Conservation (phyloP, 2,113 vertebrate species). For the Butorides virescens region DNA sequence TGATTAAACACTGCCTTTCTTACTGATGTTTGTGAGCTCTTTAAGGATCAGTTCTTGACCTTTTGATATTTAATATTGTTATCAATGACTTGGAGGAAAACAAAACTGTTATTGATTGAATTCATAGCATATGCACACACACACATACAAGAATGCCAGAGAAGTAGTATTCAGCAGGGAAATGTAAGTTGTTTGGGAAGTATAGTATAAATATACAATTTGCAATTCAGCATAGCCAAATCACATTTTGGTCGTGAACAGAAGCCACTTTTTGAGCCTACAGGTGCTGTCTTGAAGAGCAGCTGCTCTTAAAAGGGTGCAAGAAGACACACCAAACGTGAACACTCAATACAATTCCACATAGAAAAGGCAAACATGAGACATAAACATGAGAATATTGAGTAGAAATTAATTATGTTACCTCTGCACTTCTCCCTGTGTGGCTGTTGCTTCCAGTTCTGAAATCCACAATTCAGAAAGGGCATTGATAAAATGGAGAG, state of each 20-base stretch:
- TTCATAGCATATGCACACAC: neutral
- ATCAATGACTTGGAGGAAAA: neutral
- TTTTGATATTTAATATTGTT: slow-evolving; percentile 4
- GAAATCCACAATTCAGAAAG: neutral
- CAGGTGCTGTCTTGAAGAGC: neutral
- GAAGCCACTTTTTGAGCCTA: neutral
- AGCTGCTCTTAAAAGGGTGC: neutral
- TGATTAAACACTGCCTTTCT: neutral
- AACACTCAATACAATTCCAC: neutral
- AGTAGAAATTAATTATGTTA: neutral
- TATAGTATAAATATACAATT: neutral
- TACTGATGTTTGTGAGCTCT: neutral
- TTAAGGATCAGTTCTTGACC: neutral
- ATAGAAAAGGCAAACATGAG: neutral
- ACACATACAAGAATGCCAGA: neutral
- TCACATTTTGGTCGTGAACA: neutral
- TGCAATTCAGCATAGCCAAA: neutral
- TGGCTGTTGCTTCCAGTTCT: neutral
- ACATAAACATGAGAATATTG: neutral
- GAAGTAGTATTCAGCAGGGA: neutral
- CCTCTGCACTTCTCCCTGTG: neutral
- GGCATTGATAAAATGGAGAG: neutral
- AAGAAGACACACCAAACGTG: neutral
- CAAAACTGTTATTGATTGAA: neutral
- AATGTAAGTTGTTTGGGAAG: neutral